Base-by-base conservation (phyloP, 2,888 invertebrate species). In the Cybosia mesomella region DNA sequence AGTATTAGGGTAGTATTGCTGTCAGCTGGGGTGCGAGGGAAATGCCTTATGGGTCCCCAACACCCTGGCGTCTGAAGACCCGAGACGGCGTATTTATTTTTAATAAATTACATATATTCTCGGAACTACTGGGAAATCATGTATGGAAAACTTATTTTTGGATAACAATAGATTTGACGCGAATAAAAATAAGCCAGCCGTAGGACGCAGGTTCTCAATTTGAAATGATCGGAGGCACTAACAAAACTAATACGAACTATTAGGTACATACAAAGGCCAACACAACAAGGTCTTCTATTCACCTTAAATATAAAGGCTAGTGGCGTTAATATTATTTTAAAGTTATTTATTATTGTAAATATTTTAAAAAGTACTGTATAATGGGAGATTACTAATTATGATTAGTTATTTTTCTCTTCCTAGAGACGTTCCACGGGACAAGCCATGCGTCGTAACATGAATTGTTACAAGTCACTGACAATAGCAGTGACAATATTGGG, bases 361-460 rank as follows among this genome's bases (percentile, higher is more conserved):
- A n/a, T 49, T 28, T 49, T 49, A 9, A 49, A 49, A 49, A n/a
- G n/a, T 49, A 18, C n/a, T n/a, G 49, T 49, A n/a, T n/a, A 49
- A 49, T 18, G n/a, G 9, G n/a, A 49, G 49, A 49, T 49, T n/a
- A 49, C 8, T 49, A 49, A 49, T 49, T 49, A 49, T 43, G 18
- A 18, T 49, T n/a, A 49, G 49, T n/a, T 49, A 49, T 49, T 49
- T 49, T n/a, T 21, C 58, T 36, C 34, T 58, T 49, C 58, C 58
- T 59, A 7, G 36, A 21, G n/a, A 59, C 18, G 32, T 53, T 53
- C 49, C 13, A 32, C 9, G 49, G 58, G 58, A 58, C 22, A 34
- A 18, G 36, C 10, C 49, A 39, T 65, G 65, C 34, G 65, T 61
- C 49, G 53, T 53, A 1, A n/a, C 28, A 53, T 43, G 22, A 28